Evolutionary conservation across 2,888 invertebrate genomes (phyloP).

Genomic region (Zygogramma bicolorata): DNA sequence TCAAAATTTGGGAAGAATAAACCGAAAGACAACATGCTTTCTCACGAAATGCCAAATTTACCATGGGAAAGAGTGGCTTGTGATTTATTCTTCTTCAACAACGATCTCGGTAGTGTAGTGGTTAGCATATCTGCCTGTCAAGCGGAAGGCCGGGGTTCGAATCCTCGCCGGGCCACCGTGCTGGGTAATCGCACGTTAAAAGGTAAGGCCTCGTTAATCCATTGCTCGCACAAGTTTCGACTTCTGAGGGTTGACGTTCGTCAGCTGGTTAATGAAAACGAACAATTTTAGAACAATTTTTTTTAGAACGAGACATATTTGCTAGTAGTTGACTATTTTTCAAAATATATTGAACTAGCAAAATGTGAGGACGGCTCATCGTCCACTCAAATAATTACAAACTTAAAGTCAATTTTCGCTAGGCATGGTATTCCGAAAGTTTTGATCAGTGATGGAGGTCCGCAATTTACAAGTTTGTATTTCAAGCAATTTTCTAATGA

Average conservation of each 20-base stretch:
- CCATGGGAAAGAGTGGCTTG: slow-evolving; percentile 14
- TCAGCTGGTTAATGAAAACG: too few species aligned
- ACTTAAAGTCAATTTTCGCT: not conserved
- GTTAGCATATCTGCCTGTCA: too few species aligned
- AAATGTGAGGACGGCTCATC: slow-evolving; percentile 8
- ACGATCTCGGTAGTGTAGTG: too few species aligned
- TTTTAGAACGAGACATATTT: not conserved
- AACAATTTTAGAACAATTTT: too few species aligned
- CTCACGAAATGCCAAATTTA: slow-evolving; percentile 13
- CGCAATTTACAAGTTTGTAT: slow-evolving; percentile 10
- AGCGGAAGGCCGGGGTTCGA: too few species aligned
- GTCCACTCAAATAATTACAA: not conserved
- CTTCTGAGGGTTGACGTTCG: too few species aligned
- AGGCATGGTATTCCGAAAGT: not conserved
- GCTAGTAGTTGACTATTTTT: slow-evolving; percentile 2
- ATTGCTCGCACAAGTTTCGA: too few species aligned
- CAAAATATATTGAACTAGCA: not conserved
- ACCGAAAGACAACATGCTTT: not conserved
- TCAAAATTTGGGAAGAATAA: not conserved
- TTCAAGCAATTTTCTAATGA: slow-evolving; percentile 7
- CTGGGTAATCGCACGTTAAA: too few species aligned
- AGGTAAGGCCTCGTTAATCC: too few species aligned
- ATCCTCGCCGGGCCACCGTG: too few species aligned
- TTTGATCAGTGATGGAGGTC: slow-evolving; percentile 4
- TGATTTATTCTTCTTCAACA: slow-evolving; percentile 23